A percentile compares a stretch with the other conserved stretches of the same genome.
Conservation (phyloP, 2,797 vertebrate genomes). For the Lagodon rhomboides region DNA sequence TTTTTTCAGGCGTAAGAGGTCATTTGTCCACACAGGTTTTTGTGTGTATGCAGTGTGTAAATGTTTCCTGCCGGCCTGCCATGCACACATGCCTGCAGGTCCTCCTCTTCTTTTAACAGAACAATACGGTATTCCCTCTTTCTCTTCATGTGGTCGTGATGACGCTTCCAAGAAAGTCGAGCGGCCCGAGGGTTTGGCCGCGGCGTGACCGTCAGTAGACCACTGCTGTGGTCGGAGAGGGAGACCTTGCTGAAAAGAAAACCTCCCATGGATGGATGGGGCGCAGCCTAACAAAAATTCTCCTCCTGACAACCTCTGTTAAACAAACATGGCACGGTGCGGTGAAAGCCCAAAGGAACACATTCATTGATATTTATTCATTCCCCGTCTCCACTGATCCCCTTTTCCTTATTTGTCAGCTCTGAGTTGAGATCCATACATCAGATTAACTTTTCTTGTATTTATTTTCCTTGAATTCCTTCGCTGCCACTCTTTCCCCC, state of each 20-base stretch:
- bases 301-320: conserved; percentile 78
- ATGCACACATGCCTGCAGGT: conserved; percentile 42
- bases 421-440: conserved; percentile 65
- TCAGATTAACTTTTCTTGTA: conserved; percentile 57
- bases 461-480: conserved; percentile 48
- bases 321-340: conserved; percentile 74
- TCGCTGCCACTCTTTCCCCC: neutral
- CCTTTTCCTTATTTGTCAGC: conserved; percentile 56
- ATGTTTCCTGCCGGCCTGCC: conserved; percentile 44
- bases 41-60: conserved; percentile 30
- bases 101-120: conserved; percentile 63
- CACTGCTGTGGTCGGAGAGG: conserved; percentile 79
- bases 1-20: conserved; percentile 42
- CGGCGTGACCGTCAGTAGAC: conserved; percentile 79
- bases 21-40: conserved; percentile 49
- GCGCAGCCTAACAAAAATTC: conserved; percentile 72
- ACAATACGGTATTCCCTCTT: conserved; percentile 73
- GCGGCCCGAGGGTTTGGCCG: conserved; percentile 71
- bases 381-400: conserved; percentile 51
- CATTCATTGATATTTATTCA: conserved; percentile 81
- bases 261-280: conserved; percentile 65
- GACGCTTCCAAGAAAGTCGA: conserved; percentile 80
- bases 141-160: conserved; percentile 80
- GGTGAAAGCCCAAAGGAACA: conserved; percentile 64
- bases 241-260: conserved; percentile 81